Evolutionary conservation across 2,797 vertebrate species (phyloP).

Genomic region (Jordanella pulchra): DNA sequence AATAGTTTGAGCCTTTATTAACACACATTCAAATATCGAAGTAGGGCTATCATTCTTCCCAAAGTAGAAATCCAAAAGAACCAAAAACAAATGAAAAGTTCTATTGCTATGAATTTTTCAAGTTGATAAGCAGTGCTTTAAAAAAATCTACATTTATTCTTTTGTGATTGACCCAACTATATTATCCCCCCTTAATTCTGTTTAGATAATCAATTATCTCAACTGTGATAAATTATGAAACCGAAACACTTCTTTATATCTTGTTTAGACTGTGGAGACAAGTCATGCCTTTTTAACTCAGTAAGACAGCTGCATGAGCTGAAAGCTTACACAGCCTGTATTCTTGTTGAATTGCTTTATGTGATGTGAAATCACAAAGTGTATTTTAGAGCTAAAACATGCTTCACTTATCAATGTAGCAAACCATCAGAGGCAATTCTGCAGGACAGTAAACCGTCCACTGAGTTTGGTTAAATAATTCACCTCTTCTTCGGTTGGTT

Average conservation of each 20-base stretch:
- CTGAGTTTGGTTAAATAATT: conserved; percentile 25
- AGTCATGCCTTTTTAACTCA: too few relatives aligned
- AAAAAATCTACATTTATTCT: too few relatives aligned
- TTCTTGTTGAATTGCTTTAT: not conserved
- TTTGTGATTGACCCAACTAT: too few relatives aligned
- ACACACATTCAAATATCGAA: not conserved
- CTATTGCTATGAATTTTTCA: too few relatives aligned
- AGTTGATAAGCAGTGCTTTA: too few relatives aligned
- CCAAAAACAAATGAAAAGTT: too few relatives aligned
- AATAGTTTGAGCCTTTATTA: not conserved
- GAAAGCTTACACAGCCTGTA: not conserved
- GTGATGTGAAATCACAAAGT: not conserved
- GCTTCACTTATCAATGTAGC: conserved; percentile 7
- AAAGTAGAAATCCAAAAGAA: too few relatives aligned
- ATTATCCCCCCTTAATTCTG: too few relatives aligned
- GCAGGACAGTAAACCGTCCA: conserved; percentile 3
- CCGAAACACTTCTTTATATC: too few relatives aligned
- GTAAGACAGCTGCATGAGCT: not conserved
- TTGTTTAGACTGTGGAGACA: too few relatives aligned
- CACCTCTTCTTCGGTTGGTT: conserved; percentile 5
- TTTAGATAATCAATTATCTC: too few relatives aligned
- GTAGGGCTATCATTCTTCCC: not conserved
- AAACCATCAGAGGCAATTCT: not conserved
- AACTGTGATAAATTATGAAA: too few relatives aligned
- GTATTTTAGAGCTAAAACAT: conserved; percentile 9